Conservation (phyloP, 1,140 invertebrate genomes). For the Atta cephalotes region DNA sequence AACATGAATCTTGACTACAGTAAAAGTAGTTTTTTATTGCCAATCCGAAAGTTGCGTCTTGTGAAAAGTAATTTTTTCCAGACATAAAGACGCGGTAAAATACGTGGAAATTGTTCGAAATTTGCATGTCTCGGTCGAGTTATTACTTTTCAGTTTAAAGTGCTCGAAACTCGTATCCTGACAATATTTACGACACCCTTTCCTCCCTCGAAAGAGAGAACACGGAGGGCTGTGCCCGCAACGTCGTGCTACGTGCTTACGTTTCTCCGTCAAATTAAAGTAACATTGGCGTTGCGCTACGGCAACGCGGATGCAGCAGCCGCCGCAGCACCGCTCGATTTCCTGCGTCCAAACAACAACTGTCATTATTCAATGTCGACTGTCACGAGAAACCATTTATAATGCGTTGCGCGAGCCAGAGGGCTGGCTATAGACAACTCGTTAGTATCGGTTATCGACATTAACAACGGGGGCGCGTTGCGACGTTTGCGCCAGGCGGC, state of each 20-base stretch:
- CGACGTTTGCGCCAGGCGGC: not conserved
- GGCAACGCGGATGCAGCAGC: conserved; percentile 8
- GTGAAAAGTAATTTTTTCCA: conserved; percentile 14
- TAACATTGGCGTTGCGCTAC: conserved; percentile 43
- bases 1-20: not conserved
- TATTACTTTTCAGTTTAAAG: conserved; percentile 46
- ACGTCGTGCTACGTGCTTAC: conserved; percentile 5
- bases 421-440: conserved; percentile 34
- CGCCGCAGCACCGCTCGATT: conserved; percentile 30
- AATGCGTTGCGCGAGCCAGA: conserved; percentile 25
- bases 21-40: not conserved
- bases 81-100: not conserved
- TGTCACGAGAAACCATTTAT: conserved; percentile 59
- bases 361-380: conserved; percentile 64
- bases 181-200: conserved; percentile 44
- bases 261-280: conserved; percentile 58
- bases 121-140: conserved; percentile 11
- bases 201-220: not conserved
- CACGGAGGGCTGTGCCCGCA: not conserved
- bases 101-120: conserved; percentile 4
- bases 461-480: conserved; percentile 41
- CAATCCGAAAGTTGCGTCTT: not conserved
- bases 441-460: conserved; percentile 62
- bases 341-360: conserved; percentile 55
- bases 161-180: conserved; percentile 6